A percentile compares a stretch with the other conserved stretches of the same genome.
Evolutionary conservation across 35 echinoderm and acorn worm genomes (phyloP).

Genomic region (Nesometra sesokonis): DNA sequence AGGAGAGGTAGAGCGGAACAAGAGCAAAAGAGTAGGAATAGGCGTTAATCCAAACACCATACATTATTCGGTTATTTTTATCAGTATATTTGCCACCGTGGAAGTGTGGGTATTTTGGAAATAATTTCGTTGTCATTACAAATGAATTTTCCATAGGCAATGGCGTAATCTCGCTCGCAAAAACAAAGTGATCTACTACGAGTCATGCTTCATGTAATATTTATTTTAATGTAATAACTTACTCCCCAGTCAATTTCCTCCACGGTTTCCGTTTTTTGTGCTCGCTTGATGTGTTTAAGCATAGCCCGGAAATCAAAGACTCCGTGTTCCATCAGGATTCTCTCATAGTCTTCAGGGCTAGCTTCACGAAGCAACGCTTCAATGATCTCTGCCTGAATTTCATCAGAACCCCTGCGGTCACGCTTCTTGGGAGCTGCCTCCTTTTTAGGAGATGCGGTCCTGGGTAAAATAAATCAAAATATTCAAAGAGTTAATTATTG

Average conservation of each 20-base stretch:
- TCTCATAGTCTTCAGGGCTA: slow-evolving; percentile 84
- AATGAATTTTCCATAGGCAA: too few relatives aligned
- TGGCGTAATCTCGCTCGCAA: too few relatives aligned
- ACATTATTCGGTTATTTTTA: too few relatives aligned
- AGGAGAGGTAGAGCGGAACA: too few relatives aligned
- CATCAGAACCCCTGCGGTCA: background rate
- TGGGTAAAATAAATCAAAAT: slow-evolving; percentile 17
- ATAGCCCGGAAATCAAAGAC: slow-evolving; percentile 94
- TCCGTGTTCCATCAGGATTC: slow-evolving; percentile 67
- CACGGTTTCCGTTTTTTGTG: background rate
- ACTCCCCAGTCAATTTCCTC: background rate
- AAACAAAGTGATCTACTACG: too few relatives aligned
- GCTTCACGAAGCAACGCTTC: slow-evolving; percentile 53
- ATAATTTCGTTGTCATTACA: too few relatives aligned
- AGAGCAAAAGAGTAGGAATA: too few relatives aligned
- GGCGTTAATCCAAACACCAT: too few relatives aligned
- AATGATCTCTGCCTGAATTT: slow-evolving; percentile 13
- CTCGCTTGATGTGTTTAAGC: slow-evolving; percentile 53
- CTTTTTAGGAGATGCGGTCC: background rate
- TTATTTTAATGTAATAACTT: slow-evolving; percentile 4
- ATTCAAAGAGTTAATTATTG: background rate
- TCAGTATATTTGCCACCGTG: too few relatives aligned
- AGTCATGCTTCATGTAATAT: too few relatives aligned
- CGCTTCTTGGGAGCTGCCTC: background rate
- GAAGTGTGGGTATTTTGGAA: too few relatives aligned